phyloP scores from a whole-genome alignment of 2,888 invertebrate genomes.

The Agrochola macilenta region DNA sequence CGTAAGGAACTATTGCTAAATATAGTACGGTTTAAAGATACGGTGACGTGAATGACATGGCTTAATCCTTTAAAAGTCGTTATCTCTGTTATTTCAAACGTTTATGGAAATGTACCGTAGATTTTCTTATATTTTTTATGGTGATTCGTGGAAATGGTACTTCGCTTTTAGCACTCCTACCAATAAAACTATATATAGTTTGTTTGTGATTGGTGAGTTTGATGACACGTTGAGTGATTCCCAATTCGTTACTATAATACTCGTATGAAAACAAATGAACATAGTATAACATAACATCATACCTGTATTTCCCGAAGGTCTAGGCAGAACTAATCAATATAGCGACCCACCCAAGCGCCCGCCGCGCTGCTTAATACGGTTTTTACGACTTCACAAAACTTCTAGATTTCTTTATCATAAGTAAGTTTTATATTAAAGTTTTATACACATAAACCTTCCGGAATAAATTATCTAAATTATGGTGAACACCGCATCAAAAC shows the following conservation, averaged over 20 bases:
- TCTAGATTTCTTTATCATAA: too few relatives aligned
- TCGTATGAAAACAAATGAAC: background rate
- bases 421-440: too few relatives aligned
- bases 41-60: background rate
- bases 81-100: background rate
- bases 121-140: too few relatives aligned
- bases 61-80: background rate
- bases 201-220: background rate
- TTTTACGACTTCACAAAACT: too few relatives aligned
- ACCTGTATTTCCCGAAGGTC: too few relatives aligned
- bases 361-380: too few relatives aligned
- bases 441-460: too few relatives aligned
- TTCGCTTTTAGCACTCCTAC: background rate
- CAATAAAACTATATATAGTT: background rate
- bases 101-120: background rate
- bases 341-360: too few relatives aligned
- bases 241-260: background rate
- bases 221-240: background rate
- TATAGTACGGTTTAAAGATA: conserved; percentile 17
- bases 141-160: background rate
- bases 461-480: too few relatives aligned
- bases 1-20: conserved; percentile 48
- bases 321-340: too few relatives aligned
- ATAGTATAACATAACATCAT: too few relatives aligned
- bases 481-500: too few relatives aligned